Evolutionary conservation across 2,888 invertebrate species (phyloP), one percentile per base, ranked within the genome.

Genomic region (Litoditis marina): DNA sequence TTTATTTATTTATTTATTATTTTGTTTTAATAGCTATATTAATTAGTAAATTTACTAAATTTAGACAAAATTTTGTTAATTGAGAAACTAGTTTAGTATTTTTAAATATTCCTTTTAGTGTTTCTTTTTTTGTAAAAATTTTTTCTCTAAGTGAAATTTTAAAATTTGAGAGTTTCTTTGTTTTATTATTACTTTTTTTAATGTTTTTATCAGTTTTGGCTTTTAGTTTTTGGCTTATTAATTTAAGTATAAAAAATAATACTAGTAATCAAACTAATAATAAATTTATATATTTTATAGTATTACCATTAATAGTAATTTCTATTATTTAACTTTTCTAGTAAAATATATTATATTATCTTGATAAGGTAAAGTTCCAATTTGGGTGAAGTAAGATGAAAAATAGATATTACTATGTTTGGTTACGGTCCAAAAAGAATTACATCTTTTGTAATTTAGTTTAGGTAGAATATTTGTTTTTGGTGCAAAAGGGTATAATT

Each of bases 171-270:
- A 69, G 64, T 13, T 70, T 72, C 63, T 69, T 65, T 39, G 54
- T 59, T 59, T 27, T 68, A 51, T 49, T 72, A 31, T 52, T 72
- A 32, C 61, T 72, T 19, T 67, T 69, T 63, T 27, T 62, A 16
- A 68, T 68, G 32, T 71, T 69, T 61, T 59, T 68, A 50, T 73
- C 70, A 47, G 61, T 63, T 54, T 65, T 73, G 57, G 61, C 87
- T 88, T 87, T 89, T 83, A 88, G 88, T 68, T 75, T 88, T 84
- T 87, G 69, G 51, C 51, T 74, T 46, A 64, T 74, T 63, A 70
- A 66, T 66, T 63, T 72, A 31, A 70, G 71, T 25, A 65, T 65
- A 44, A 69, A 69, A 49, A 56, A 59, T 64, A 63, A 66, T 66
- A 39, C 56, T 49, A 56, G 56, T 28, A 34, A 36, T 39, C 31